A percentile compares a stretch with the other conserved stretches of the same genome.
Evolutionary conservation across 2,888 invertebrate genomes (phyloP).

Genomic region (Lamellibrachia columna): DNA sequence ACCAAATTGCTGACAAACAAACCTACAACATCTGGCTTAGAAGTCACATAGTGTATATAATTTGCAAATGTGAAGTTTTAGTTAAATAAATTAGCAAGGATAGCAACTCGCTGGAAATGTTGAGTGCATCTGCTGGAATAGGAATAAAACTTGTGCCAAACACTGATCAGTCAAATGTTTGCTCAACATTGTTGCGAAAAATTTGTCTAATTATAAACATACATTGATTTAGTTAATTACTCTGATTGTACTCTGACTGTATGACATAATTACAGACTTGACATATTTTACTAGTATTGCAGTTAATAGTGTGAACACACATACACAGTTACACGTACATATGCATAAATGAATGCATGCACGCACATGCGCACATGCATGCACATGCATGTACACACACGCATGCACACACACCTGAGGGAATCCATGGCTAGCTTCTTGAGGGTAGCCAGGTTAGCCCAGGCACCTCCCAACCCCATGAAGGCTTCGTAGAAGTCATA

Average conservation of each 20-base stretch:
- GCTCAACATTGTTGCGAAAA: no score
- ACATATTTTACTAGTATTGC: background rate
- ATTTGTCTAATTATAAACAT: no score
- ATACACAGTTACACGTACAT: background rate
- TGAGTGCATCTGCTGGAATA: no score
- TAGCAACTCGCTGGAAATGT: no score
- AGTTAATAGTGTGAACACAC: background rate
- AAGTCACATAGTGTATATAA: no score
- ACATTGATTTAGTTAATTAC: no score
- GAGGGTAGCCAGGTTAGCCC: conserved; percentile 52
- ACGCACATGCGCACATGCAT: background rate
- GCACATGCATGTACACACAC: background rate
- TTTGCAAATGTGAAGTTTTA: no score
- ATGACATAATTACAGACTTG: background rate
- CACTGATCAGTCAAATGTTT: no score
- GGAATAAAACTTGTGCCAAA: no score
- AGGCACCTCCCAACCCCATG: conserved; percentile 55
- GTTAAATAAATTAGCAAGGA: no score
- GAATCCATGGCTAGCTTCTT: conserved; percentile 60
- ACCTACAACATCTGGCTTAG: no score
- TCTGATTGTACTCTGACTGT: background rate
- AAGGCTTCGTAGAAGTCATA: conserved; percentile 61
- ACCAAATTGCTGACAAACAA: no score
- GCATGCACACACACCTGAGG: conserved; percentile 48
- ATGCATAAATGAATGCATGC: background rate